Base-by-base conservation (phyloP, 2,797 vertebrate species). In the Coilia nasus region DNA sequence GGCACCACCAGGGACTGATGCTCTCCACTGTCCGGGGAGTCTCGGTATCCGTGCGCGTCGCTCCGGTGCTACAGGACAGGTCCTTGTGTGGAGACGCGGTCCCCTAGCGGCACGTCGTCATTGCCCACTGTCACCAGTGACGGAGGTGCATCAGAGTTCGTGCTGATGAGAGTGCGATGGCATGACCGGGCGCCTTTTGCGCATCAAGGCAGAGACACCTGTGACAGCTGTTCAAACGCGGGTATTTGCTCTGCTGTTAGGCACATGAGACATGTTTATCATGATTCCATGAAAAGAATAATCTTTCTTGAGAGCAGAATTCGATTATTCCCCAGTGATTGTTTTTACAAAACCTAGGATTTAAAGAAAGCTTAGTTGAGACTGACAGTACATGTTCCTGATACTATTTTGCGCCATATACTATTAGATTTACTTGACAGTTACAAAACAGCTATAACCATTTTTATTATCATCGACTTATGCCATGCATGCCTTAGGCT, bases 81-180 rank as follows among this genome's bases (percentile, higher is more conserved):
- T 78, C 35, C 71, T 78, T 90, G 93, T 91, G 90, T 90, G 92
- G 92, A 91, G 86, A 83, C 81, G 81, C 88, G 82, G 54, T 89
- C 90, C 89, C 90, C 88, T 89, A 88, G 90, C 82, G 92, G 82
- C 83, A 71, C 87, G 80, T 84, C 62, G 82, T 87, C 84, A 67
- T 75, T 17, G 88, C 85, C 83, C 88, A 12, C 87, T 80, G 89
- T 90, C 90, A 80, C 92, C 89, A 84, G 89, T 87, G 41, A 86
- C 88, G 81, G 87, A 84, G 86, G 44, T 11, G 71, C 17, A 87
- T 82, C 57, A 6, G 86, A 90, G 85, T 83, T 50, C 87, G 83
- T 87, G 44, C 84, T 31, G 90, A 81, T 84, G 83, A 71, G 89
- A 86, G 86, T 81, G 91, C 54, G 87, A 81, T 86, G 88, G 89